phyloP scores from a whole-genome alignment of 1,140 invertebrate species.

The Acromyrmex echinatior region DNA sequence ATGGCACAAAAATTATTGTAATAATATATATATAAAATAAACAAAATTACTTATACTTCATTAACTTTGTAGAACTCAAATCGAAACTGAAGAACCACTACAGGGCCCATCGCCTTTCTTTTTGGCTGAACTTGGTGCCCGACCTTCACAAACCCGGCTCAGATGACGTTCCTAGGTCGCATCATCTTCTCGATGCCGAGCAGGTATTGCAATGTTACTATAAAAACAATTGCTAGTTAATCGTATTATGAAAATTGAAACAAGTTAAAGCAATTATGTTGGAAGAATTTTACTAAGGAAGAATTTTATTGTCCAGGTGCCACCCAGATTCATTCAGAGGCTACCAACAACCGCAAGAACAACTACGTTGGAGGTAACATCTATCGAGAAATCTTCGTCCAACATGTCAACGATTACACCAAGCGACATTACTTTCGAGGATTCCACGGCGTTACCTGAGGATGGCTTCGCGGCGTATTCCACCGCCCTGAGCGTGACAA shows the following conservation, averaged over 20 bases:
- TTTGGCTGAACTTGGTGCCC: conserved; percentile 98
- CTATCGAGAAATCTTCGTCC: conserved; percentile 74
- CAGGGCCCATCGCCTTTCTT: conserved; percentile 96
- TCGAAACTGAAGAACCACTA: conserved; percentile 97
- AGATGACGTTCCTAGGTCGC: conserved; percentile 93
- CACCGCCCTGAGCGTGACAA: conserved; percentile 95
- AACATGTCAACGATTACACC: conserved; percentile 78
- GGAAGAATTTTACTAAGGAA: neutral
- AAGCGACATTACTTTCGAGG: conserved; percentile 82
- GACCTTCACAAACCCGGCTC: conserved; percentile 96
- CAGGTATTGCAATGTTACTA: conserved; percentile 79
- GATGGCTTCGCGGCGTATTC: conserved; percentile 95
- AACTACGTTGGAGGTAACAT: conserved; percentile 78
- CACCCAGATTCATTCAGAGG: conserved; percentile 84
- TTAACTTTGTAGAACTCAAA: conserved; percentile 91
- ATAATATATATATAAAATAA: neutral
- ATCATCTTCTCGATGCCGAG: conserved; percentile 95
- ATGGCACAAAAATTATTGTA: no score
- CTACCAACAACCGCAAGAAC: conserved; percentile 81
- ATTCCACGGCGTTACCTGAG: conserved; percentile 89
- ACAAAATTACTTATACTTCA: neutral
- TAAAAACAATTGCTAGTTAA: neutral
- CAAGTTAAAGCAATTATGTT: neutral
- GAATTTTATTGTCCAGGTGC: conserved; percentile 77
- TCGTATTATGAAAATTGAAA: neutral